These are phyloP conservation scores for Brachypteracias leptosomus DNA, from an alignment of 2,113 vertebrate genomes.

Conservation along the genomic window DNA sequence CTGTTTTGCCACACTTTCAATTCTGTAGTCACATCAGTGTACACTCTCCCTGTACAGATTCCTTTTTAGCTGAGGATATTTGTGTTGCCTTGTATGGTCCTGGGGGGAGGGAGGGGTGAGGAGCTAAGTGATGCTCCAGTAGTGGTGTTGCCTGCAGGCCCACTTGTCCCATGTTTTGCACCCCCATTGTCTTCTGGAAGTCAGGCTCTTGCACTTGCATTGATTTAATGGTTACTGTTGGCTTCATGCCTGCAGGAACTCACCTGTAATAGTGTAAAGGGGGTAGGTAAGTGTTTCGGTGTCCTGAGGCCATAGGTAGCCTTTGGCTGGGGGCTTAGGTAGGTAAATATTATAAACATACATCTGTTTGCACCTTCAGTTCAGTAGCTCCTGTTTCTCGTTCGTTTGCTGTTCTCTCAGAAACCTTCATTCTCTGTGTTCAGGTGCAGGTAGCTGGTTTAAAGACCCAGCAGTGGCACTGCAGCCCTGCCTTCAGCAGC, in stretches of 20 bases:
- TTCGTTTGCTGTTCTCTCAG: background rate
- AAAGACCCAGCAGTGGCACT: background rate
- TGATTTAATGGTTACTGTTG: background rate
- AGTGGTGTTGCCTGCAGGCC: slow-evolving; percentile 5
- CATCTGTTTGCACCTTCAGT: slow-evolving; percentile 5
- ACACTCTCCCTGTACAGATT: slow-evolving; percentile 35
- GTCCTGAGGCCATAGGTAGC: background rate
- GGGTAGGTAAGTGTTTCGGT: background rate
- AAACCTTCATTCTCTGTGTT: background rate
- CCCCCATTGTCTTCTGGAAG: background rate
- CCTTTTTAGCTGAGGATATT: background rate
- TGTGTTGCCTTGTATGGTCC: slow-evolving; percentile 53
- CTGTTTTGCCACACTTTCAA: background rate
- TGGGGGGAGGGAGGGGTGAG: background rate
- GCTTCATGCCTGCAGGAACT: slow-evolving; percentile 15
- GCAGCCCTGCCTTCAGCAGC: background rate
- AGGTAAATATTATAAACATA: slow-evolving; percentile 13
- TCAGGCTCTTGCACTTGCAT: background rate
- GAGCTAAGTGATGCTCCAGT: background rate
- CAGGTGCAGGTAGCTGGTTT: background rate
- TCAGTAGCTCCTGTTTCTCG: background rate
- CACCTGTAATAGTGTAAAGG: background rate
- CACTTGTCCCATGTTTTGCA: background rate
- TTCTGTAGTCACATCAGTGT: slow-evolving; percentile 11
- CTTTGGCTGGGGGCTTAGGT: slow-evolving; percentile 26